These are phyloP conservation scores for Julus scandinavius DNA, from an alignment of 2,888 invertebrate genomes.

Conservation along the genomic window DNA sequence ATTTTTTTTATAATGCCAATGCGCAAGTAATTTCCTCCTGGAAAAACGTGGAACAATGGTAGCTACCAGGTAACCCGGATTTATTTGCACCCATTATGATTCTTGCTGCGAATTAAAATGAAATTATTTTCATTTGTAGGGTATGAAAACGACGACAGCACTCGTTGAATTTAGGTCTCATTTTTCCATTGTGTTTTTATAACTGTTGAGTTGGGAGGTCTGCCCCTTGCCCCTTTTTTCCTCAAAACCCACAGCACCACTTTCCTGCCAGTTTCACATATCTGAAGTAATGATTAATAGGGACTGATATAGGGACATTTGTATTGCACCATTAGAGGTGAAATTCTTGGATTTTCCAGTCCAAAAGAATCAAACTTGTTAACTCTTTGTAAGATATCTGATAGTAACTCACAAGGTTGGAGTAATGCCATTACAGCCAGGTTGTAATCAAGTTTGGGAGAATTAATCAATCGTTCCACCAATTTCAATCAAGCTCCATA, in stretches of 20 bases:
- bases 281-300: no score
- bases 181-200: constrained; percentile 12
- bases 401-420: no score
- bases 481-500: no score
- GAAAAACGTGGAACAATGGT: constrained; percentile 13
- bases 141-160: constrained; percentile 3
- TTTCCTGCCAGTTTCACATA: neutral
- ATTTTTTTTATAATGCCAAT: constrained; percentile 6
- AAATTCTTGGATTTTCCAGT: no score
- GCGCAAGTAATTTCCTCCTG: neutral
- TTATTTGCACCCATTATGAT: constrained; percentile 16
- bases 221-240: neutral
- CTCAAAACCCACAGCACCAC: neutral
- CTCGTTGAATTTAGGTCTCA: constrained; percentile 25
- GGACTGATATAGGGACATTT: no score
- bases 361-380: no score
- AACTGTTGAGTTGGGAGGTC: neutral
- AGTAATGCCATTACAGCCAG: no score
- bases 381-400: no score
- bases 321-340: no score
- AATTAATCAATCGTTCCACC: no score
- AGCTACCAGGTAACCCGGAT: constrained; percentile 21
- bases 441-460: no score
- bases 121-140: constrained; percentile 33
- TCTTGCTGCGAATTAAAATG: constrained; percentile 31